Evolutionary conservation across 2,888 invertebrate genomes (phyloP), one percentile per base, ranked within the genome.

Genomic region (Spisula subtruncata): DNA sequence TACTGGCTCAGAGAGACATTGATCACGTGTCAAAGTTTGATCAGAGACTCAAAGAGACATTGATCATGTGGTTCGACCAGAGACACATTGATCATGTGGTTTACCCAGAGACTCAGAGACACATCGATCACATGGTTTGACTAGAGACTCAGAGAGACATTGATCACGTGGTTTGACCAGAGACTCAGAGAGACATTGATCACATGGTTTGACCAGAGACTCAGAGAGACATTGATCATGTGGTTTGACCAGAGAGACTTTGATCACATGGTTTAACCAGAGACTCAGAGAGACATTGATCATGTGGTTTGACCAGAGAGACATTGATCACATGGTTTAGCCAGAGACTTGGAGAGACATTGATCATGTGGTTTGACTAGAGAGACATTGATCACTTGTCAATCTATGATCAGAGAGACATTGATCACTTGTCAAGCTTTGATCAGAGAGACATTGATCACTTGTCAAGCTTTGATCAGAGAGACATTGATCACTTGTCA

Each of bases 301-400:
- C n/a, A n/a, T n/a, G n/a, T 1, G 35, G n/a, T 81, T 35, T 16
- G 75, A 32, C 1, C 25, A 25, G 35, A 35, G 75, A 75, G 18
- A 6, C 5, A 14, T 12, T 14, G 35, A 35, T 32, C n/a, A n/a
- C n/a, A n/a, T 1, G 35, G n/a, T 81, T 35, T 16, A 35, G 32
- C 1, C 25, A 25, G 35, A 35, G 75, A 75, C 35, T 12, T n/a
- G n/a, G 90, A 90, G 20, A 60, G 90, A 25, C 90, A 90, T 85
- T 90, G 90, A 90, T 81, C 48, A 18, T 0, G 32, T 12, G n/a
- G n/a, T n/a, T n/a, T n/a, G n/a, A n/a, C n/a, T n/a, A 46, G 90
- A 90, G 20, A 60, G 90, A 25, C 90, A 90, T 85, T 90, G 90
- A 90, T 81, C 48, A 18, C 14, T n/a, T n/a, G n/a, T n/a, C n/a